Conservation (phyloP, 2,797 vertebrate species). For the Dendrocincla fuliginosa region DNA sequence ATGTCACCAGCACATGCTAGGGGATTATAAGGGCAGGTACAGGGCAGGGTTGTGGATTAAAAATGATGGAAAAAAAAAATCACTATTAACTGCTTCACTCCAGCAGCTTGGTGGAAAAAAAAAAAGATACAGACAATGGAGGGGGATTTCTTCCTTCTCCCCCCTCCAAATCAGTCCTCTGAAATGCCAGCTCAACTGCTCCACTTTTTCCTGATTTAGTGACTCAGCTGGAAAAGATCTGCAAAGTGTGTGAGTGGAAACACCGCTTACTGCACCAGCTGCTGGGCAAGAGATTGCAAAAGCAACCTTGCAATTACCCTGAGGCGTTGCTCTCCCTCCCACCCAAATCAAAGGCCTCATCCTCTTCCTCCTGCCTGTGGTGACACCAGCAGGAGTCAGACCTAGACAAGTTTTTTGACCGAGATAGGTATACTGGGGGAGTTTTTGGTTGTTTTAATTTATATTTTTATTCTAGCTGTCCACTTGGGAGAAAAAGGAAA, state of each 20-base stretch:
- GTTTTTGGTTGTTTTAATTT: not conserved
- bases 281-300: not conserved
- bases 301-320: not conserved
- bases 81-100: conserved; percentile 64
- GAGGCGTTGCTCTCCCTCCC: not conserved
- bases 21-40: conserved; percentile 86
- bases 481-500: not conserved
- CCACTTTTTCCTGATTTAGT: conserved; percentile 7
- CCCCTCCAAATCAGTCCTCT: not conserved
- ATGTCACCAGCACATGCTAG: conserved; percentile 88
- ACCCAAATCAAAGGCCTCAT: not conserved
- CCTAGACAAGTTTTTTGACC: not conserved
- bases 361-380: not conserved
- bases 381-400: not conserved
- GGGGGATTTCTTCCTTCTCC: not conserved
- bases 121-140: not conserved
- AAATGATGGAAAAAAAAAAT: conserved; percentile 49
- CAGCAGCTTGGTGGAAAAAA: not conserved
- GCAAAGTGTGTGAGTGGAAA: not conserved
- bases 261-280: not conserved
- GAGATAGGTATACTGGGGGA: not conserved
- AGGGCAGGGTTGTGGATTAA: conserved; percentile 86
- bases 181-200: conserved; percentile 36
- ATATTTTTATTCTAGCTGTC: not conserved
- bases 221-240: conserved; percentile 55